Percentiles rank a stretch among this genome's conserved stretches.
phyloP scores from a whole-genome alignment of 2,888 invertebrate genomes.

The Eubasilissa splendida region DNA sequence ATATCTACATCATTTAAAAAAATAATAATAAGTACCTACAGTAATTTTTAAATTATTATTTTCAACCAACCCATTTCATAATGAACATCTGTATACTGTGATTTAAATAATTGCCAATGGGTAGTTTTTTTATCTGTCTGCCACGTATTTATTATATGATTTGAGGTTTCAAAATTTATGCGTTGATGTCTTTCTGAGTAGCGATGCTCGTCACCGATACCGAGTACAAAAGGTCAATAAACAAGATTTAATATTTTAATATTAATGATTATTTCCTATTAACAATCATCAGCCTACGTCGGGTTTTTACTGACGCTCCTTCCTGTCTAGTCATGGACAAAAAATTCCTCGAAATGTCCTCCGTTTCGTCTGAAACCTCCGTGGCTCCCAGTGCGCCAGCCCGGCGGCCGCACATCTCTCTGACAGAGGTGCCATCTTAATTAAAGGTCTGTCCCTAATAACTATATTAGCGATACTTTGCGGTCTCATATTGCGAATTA shows the following conservation, averaged over 20 bases:
- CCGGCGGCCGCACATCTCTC: slow-evolving; percentile 28
- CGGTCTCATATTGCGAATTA: slow-evolving; percentile 51
- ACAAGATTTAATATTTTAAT: slow-evolving; percentile 12
- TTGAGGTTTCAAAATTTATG: background rate
- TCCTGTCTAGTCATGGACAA: slow-evolving; percentile 29
- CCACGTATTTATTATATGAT: background rate
- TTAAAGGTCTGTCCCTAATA: slow-evolving; percentile 55
- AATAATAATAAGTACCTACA: no score
- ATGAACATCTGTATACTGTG: background rate
- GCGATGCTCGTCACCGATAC: background rate
- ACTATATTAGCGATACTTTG: slow-evolving; percentile 58
- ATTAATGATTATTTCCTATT: slow-evolving; percentile 33
- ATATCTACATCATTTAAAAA: no score
- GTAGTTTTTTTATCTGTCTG: background rate
- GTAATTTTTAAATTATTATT: no score
- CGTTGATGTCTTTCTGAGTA: slow-evolving; percentile 11
- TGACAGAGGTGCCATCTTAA: slow-evolving; percentile 54
- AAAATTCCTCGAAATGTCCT: slow-evolving; percentile 38
- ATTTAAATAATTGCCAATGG: background rate
- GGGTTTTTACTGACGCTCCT: slow-evolving; percentile 28
- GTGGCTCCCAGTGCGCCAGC: background rate
- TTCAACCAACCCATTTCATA: background rate
- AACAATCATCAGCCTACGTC: slow-evolving; percentile 29
- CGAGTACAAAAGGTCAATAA: slow-evolving; percentile 20
- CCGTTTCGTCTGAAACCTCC: slow-evolving; percentile 24